A percentile compares a stretch with the other conserved stretches of the same genome.
Conservation (phyloP, 2,113 vertebrate species). For the Hiodon tergisus region DNA sequence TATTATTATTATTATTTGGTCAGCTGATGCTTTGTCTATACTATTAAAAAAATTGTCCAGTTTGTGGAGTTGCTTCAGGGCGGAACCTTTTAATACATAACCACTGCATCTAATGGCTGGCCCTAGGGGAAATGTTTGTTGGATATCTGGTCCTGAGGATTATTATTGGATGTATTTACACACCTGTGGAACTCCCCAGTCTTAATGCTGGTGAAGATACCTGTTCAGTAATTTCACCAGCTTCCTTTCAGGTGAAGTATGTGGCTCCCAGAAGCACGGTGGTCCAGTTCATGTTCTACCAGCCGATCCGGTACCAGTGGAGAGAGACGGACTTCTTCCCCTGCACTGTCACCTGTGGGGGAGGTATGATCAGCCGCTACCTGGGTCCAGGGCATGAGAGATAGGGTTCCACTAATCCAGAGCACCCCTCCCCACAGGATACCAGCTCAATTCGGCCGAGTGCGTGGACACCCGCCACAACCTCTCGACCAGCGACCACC, state of each 20-base stretch:
- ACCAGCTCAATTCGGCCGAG: slow-evolving; percentile 90
- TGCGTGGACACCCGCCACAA: slow-evolving; percentile 78
- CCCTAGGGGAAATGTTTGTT: too few relatives aligned
- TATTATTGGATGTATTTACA: too few relatives aligned
- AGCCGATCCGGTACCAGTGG: slow-evolving; percentile 79
- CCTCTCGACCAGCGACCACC: slow-evolving; percentile 75
- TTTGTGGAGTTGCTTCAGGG: too few relatives aligned
- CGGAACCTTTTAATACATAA: too few relatives aligned
- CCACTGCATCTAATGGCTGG: too few relatives aligned
- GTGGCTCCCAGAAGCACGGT: slow-evolving; percentile 70
- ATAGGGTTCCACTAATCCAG: not conserved
- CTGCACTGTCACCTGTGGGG: slow-evolving; percentile 78
- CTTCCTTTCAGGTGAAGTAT: slow-evolving; percentile 72
- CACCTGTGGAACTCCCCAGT: too few relatives aligned
- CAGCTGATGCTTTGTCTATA: too few relatives aligned
- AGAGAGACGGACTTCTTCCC: slow-evolving; percentile 78
- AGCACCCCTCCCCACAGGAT: slow-evolving; percentile 58
- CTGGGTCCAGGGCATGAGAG: not conserved
- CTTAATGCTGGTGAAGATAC: not conserved
- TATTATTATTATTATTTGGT: too few relatives aligned
- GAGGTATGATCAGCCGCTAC: slow-evolving; percentile 63
- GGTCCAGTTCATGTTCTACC: slow-evolving; percentile 82
- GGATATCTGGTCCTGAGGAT: too few relatives aligned
- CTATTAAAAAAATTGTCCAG: too few relatives aligned
- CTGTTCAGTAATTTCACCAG: slow-evolving; percentile 49